A percentile compares a stretch with the other conserved stretches of the same genome.
phyloP scores from a whole-genome alignment of 2,113 vertebrate species.

The Poeciliopsis turrubarensis region DNA sequence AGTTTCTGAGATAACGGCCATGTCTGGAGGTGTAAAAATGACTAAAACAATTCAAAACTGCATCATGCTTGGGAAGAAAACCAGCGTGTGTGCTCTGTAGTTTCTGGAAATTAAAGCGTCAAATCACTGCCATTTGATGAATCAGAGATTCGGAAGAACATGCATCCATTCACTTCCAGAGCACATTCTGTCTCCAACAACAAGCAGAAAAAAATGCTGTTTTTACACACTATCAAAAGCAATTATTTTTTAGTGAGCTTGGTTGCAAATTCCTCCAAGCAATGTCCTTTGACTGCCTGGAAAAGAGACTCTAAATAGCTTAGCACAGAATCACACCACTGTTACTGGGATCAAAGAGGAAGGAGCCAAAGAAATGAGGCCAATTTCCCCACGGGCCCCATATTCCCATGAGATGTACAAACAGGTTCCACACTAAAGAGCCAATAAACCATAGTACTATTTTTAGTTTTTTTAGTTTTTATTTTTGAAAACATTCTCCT shows the following conservation, averaged over 20 bases:
- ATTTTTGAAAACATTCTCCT: no score
- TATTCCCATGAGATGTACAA: slow-evolving; percentile 30
- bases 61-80: background rate
- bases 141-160: background rate
- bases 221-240: background rate
- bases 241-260: background rate
- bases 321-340: slow-evolving; percentile 12
- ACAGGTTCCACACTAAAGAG: slow-evolving; percentile 41
- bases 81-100: background rate
- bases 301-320: slow-evolving; percentile 31
- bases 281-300: slow-evolving; percentile 4
- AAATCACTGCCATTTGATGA: background rate
- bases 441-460: slow-evolving; percentile 46
- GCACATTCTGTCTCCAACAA: background rate
- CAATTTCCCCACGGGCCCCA: slow-evolving; percentile 55
- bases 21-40: background rate
- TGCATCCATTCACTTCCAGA: background rate
- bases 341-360: slow-evolving; percentile 54
- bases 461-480: slow-evolving; percentile 9
- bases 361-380: slow-evolving; percentile 75
- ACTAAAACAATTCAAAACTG: background rate
- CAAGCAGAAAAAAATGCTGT: background rate
- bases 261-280: slow-evolving; percentile 7
- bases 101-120: background rate
- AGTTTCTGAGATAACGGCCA: background rate